Base-by-base conservation (phyloP, 1,140 invertebrate genomes). In the Bombus terrestris region DNA sequence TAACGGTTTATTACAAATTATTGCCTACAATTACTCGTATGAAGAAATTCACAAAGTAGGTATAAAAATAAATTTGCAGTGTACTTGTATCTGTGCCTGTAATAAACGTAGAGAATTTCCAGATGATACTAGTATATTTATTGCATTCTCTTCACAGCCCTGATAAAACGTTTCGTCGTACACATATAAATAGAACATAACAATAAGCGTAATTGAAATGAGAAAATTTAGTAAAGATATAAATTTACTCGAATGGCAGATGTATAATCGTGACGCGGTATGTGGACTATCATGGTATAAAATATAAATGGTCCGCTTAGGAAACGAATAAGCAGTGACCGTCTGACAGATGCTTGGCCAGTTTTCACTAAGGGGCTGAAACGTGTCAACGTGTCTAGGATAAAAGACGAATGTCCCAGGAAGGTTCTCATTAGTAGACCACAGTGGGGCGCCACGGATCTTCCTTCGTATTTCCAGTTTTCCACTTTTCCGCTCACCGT, bases 381-480 rank as follows among this genome's bases (percentile, higher is more conserved):
- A 88, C 72, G 92, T 88, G 88, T 92, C 89, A 88, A 89, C 87
- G 84, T 83, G 86, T 83, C 86, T 53, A n/a, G 81, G 79, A 85
- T 86, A 76, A 89, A 91, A 93, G 91, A 92, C 89, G 90, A 88
- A 93, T 91, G 87, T 89, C 89, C 89, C 79, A 81, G 53, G 82
- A 81, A 83, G 89, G 68, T 87, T 87, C 93, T 93, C 92, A 93
- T 94, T 93, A 94, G 91, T 71, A 86, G 88, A 88, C 87, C 88
- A 81, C 88, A 90, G 74, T 86, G 72, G 91, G 83, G 71, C 83
- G 88, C 91, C 86, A 86, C 75, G 32, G 35, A 72, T 68, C 82
- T 83, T 76, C 78, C 57, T 53, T 53, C 18, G 18, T 53, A 53
- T 53, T 53, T 71, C 77, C 84, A 86, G 82, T 81, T 86, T 88